Percentiles rank a stretch among this genome's conserved stretches.
These are phyloP conservation scores for Anoplopoma fimbria DNA, from an alignment of 2,113 vertebrate genomes.

Conservation along the genomic window DNA sequence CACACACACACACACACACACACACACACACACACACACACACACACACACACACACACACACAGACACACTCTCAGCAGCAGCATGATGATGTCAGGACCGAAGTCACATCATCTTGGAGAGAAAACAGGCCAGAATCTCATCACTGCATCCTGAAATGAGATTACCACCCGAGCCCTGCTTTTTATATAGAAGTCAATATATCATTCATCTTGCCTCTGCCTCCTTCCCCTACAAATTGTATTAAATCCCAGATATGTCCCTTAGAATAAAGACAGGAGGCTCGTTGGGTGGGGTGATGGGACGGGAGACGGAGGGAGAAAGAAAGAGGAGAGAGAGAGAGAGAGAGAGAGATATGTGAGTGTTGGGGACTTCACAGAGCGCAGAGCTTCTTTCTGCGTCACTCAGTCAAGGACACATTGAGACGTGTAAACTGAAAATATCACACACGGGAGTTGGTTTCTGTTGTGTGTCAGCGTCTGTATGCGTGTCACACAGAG, in stretches of 20 bases:
- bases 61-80: slow-evolving; percentile 22
- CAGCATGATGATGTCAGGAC: slow-evolving; percentile 69
- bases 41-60: slow-evolving; percentile 34
- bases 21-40: slow-evolving; percentile 25
- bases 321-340: not conserved
- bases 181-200: slow-evolving; percentile 80
- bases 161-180: slow-evolving; percentile 76
- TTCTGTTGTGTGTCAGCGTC: slow-evolving; percentile 28
- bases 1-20: slow-evolving; percentile 30
- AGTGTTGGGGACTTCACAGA: slow-evolving; percentile 44
- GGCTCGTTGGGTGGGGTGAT: slow-evolving; percentile 48
- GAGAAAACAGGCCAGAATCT: slow-evolving; percentile 80
- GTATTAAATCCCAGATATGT: slow-evolving; percentile 73
- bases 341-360: slow-evolving; percentile 3
- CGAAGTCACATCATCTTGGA: slow-evolving; percentile 79
- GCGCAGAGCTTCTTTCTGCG: slow-evolving; percentile 52
- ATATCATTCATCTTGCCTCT: slow-evolving; percentile 76
- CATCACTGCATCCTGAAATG: slow-evolving; percentile 77
- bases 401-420: slow-evolving; percentile 70
- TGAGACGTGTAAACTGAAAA: slow-evolving; percentile 61
- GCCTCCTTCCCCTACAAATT: slow-evolving; percentile 74
- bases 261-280: slow-evolving; percentile 61
- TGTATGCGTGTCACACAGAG: slow-evolving; percentile 35
- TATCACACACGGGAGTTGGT: slow-evolving; percentile 50
- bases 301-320: not conserved